Conservation (phyloP, 2,797 vertebrate species). For the Sarcoramphus papa region DNA sequence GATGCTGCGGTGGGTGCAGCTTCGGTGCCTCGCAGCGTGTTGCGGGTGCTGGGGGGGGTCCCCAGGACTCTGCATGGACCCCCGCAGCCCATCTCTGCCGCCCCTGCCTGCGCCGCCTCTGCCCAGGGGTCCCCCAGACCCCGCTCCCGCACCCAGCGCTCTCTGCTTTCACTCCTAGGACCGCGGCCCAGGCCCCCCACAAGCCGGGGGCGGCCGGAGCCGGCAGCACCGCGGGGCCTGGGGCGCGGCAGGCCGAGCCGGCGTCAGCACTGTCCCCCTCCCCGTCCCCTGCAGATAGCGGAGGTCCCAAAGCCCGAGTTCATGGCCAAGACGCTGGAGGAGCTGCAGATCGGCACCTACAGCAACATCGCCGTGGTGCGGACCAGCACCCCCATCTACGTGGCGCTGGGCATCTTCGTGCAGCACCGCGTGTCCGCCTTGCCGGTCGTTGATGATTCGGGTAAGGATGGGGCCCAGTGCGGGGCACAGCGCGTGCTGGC, state of each 20-base stretch:
- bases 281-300: slow-evolving; percentile 79
- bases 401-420: slow-evolving; percentile 95
- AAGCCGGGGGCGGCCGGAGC: background rate
- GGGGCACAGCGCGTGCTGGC: fast-evolving
- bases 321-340: slow-evolving; percentile 83
- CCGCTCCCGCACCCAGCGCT: background rate
- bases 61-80: fast-evolving
- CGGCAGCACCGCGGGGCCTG: background rate
- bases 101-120: background rate
- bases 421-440: slow-evolving; percentile 94
- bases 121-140: background rate
- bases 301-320: slow-evolving; percentile 94
- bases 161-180: background rate
- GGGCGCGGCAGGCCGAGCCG: background rate
- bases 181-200: background rate
- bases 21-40: fast-evolving
- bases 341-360: slow-evolving; percentile 92
- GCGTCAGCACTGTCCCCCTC: background rate
- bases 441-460: slow-evolving; percentile 92
- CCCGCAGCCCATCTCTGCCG: fast-evolving
- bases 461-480: slow-evolving; percentile 58
- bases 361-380: slow-evolving; percentile 91
- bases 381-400: slow-evolving; percentile 89
- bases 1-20: background rate
- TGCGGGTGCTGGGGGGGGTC: background rate